These are phyloP conservation scores for Climacteris rufus DNA, from an alignment of 2,113 vertebrate species.

Conservation along the genomic window DNA sequence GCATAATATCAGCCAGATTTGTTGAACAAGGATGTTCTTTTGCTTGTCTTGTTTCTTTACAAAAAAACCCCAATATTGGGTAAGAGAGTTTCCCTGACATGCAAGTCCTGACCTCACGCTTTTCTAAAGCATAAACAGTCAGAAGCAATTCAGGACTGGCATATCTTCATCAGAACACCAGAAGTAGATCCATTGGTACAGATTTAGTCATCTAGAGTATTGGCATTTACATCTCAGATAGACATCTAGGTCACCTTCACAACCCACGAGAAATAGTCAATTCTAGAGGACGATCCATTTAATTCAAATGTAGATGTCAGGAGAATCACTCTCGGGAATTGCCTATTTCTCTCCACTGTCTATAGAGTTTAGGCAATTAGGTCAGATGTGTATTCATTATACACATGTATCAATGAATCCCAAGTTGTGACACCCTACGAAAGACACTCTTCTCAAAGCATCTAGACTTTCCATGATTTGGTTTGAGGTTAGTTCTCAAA, in stretches of 20 bases:
- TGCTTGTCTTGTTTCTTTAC: background rate
- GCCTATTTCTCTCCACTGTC: background rate
- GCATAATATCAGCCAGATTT: background rate
- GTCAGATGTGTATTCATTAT: background rate
- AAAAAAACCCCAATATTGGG: background rate
- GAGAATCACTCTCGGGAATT: background rate
- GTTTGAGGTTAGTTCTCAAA: background rate
- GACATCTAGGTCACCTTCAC: slow-evolving; percentile 34
- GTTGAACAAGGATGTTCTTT: background rate
- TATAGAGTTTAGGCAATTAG: background rate
- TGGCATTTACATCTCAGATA: slow-evolving; percentile 19
- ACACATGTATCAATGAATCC: background rate
- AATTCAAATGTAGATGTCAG: background rate
- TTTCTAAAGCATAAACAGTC: background rate
- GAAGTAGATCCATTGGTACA: background rate
- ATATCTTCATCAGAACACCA: background rate
- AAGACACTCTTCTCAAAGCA: background rate
- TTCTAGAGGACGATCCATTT: background rate
- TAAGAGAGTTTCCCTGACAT: background rate
- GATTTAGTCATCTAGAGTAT: slow-evolving; percentile 8
- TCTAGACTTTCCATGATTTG: rapidly evolving
- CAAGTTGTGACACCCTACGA: background rate
- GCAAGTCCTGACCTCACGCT: background rate
- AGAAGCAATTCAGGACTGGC: background rate
- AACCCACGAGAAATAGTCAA: background rate